Evolutionary conservation across 1,140 invertebrate genomes (phyloP), one percentile per base, ranked within the genome.

Genomic region (Drosophila kikkawai): DNA sequence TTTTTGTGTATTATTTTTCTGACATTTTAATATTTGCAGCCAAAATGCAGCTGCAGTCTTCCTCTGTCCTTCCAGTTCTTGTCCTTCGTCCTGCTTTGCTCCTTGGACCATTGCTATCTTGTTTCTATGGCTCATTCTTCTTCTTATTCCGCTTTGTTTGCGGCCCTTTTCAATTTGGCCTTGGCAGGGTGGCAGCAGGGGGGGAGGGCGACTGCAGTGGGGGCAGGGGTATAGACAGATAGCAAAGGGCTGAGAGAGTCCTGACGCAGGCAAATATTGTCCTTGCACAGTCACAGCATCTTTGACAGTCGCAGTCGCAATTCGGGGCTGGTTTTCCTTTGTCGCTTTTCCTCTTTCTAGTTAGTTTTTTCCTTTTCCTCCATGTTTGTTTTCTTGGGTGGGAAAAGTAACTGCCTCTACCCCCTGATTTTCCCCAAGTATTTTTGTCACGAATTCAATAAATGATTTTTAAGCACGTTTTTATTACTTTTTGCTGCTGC

Each of bases 391-490:
- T 12, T 4, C 32, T 41, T n/a, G 29, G 37, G 19, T 32, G 36
- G 36, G 41, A 26, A 42, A 39, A 13, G 22, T 19, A 41, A 37
- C 22, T 13, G 19, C 19, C 17, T 19, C 22, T n/a, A 12, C n/a
- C 29, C 15, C 11, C 32, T 9, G 19, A 17, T 17, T 17, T 50
- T 29, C 13, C 7, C 29, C 13, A 22, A 58, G 69, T 86, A 91
- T 82, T 91, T 91, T 79, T 91, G 82, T 90, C 88, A 83, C 88
- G 79, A 86, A 78, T 83, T 91, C 90, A 90, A 91, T 91, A 81
- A 91, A 85, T 74, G 84, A 91, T 76, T 90, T 90, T 91, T 85
- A 91, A 90, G 88, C 84, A 80, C 69, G 48, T 76, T 82, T 91
- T 91, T 91, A 91, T 91, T 91, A 85, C 77, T 84, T 87, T 87